A percentile compares a stretch with the other conserved stretches of the same genome.
phyloP scores from a whole-genome alignment of 2,888 invertebrate species.

The Anodontia alba region DNA sequence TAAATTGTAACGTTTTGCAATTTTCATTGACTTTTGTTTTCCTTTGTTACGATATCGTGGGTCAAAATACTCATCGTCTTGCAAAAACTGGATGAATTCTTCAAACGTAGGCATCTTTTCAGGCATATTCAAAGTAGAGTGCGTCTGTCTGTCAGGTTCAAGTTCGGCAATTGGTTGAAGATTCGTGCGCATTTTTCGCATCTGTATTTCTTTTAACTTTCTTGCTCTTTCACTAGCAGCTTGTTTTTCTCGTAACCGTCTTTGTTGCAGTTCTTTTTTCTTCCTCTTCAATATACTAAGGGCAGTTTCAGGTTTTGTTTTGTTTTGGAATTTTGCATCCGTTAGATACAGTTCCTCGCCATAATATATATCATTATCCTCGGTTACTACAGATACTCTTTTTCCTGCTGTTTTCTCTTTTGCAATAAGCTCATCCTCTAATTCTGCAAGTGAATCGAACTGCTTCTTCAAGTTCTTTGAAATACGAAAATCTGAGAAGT shows the following conservation, averaged over 20 bases:
- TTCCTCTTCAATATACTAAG: constrained; percentile 33
- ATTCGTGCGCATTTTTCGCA: neutral
- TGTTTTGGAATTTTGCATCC: constrained; percentile 14
- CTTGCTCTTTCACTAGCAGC: neutral
- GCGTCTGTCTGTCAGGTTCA: neutral
- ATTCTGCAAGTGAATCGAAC: neutral
- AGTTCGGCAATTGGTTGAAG: neutral
- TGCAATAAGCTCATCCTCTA: neutral
- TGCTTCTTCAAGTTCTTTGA: neutral
- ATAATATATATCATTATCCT: constrained; percentile 22
- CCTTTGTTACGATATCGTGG: constrained; percentile 44
- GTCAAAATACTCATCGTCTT: constrained; percentile 50
- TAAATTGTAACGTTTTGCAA: constrained; percentile 46
- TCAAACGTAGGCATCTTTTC: constrained; percentile 52
- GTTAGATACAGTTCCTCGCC: constrained; percentile 55
- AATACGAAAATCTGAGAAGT: neutral
- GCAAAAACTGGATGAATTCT: constrained; percentile 40
- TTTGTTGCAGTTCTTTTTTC: constrained; percentile 38
- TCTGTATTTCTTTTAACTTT: neutral
- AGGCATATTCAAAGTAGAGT: constrained; percentile 41
- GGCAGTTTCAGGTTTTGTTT: neutral
- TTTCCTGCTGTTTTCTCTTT: neutral
- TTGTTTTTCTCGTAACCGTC: neutral
- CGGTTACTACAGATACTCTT: too few species aligned
- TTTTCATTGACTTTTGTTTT: constrained; percentile 32